Evolutionary conservation across 2,888 invertebrate species (phyloP), one percentile per base, ranked within the genome.

Genomic region (Cantharis nigra): DNA sequence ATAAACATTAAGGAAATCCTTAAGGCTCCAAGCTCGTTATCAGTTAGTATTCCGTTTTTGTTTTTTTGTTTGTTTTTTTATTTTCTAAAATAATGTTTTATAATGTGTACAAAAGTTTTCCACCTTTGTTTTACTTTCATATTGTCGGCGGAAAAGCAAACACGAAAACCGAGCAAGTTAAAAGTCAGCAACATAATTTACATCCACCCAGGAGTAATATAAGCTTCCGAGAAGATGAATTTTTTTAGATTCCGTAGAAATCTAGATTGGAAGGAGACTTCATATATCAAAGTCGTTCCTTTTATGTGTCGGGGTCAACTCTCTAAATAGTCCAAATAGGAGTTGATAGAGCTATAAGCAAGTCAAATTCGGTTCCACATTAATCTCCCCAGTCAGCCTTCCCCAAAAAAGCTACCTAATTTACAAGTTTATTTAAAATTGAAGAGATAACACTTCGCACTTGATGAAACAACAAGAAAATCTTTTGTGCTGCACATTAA

Each of bases 251-350:
- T 72, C 73, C 69, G 69, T 63, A 26, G 64, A 70, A 77, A 77
- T 71, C 69, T 74, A 71, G 74, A 77, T 74, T 77, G 74, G 77
- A 77, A 74, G 63, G 77, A 71, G 67, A 77, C 77, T 69, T 74
- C 74, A 77, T 77, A 77, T 77, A 77, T 74, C 77, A 77, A 77
- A 73, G 76, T 77, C 76, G 70, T 26, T 65, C 70, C 73, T 77
- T 73, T 74, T 73, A 69, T 70, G 69, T 74, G 71, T 71, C 67
- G 63, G 64, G 73, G 71, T 70, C 71, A 74, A 64, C 33, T 65
- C 62, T 70, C 71, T 74, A 77, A 70, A 73, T 30, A 71, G 69
- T 64, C 69, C 72, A 76, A 76, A 76, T 70, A 63, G 64, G 28
- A 49, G 49, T 74, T 73, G 77, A 74, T 73, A 67, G 70, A 71